These are phyloP conservation scores for Zaprionus vittiger DNA, from an alignment of 1,140 invertebrate species.

Conservation along the genomic window DNA sequence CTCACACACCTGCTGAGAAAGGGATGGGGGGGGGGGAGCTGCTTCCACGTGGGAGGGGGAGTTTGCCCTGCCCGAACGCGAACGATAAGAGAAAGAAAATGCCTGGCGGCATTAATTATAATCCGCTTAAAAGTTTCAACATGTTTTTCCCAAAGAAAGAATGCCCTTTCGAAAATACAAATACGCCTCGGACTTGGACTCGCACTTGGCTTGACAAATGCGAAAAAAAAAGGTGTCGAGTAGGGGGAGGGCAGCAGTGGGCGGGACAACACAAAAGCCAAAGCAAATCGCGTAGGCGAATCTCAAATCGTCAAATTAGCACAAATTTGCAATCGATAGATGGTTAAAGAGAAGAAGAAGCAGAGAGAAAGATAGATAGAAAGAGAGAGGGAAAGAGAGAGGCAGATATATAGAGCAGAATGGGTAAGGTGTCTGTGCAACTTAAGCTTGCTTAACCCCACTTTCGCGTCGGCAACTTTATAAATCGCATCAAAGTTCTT, in stretches of 20 bases:
- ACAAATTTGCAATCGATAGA: slow-evolving; percentile 23
- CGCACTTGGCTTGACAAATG: slow-evolving; percentile 31
- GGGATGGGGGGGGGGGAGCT: background rate
- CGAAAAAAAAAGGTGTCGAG: slow-evolving; percentile 43
- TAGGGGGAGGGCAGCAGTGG: background rate
- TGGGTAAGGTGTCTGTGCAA: background rate
- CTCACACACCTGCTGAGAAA: background rate
- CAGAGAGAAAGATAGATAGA: background rate
- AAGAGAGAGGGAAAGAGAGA: background rate
- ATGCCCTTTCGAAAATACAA: slow-evolving; percentile 57
- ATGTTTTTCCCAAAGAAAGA: slow-evolving; percentile 64
- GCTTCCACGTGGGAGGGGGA: background rate
- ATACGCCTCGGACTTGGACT: slow-evolving; percentile 15
- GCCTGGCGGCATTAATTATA: slow-evolving; percentile 80
- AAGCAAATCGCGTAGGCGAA: slow-evolving; percentile 22
- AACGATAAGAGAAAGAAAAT: slow-evolving; percentile 75
- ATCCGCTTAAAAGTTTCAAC: slow-evolving; percentile 82
- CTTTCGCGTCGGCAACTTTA: background rate
- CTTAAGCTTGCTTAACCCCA: slow-evolving; percentile 12
- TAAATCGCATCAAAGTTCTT: slow-evolving; percentile 7
- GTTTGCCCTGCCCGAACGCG: slow-evolving; percentile 36
- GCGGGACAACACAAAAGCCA: background rate
- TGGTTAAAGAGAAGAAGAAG: background rate
- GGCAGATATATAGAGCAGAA: no score
- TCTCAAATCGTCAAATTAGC: slow-evolving; percentile 15